Evolutionary conservation across 2,888 invertebrate species (phyloP), one percentile per base, ranked within the genome.

Genomic region (Thysanoteuthis rhombus): DNA sequence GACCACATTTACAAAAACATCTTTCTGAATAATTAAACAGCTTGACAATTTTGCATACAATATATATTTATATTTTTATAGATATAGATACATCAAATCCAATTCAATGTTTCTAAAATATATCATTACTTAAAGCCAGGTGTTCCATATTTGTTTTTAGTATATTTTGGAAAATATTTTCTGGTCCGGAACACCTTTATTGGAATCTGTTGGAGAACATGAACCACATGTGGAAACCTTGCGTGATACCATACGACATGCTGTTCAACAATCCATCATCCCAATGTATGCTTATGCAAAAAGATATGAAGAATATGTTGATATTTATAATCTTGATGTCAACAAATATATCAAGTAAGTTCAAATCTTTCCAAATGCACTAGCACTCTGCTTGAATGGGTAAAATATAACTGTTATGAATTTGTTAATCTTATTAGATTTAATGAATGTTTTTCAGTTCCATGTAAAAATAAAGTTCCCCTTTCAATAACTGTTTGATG

Each of bases 251-350:
- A 97, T 98, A n/a, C 96, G 97, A 32, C 96, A 95, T 0, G 98
- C 98, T 28, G 98, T 98, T 95, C 97, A 97, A 5, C 97, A 98
- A 94, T 97, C 98, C 0, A 97, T 98, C 0, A 98, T 98, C 92
- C 98, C 98, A 0, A 97, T 99, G 42, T 97, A 97, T 94, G 98
- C 98, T 0, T 99, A 99, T 96, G 98, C 98, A 75, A 97, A 97
- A 1, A 98, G 98, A 96, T 99, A 98, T 96, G 97, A 98, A 32
- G 97, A 97, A 94, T 98, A 98, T 96, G 97, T 97, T 25, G 98
- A 98, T 0, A 97, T 98, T 42, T 98, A 97, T 96, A 97, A 97
- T 93, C 95, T 98, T 94, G 97, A 98, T 95, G 97, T 98, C 47
- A 97, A 97, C 52, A 97, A 97, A 93, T 99, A 98, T 95, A 97